A percentile compares a stretch with the other conserved stretches of the same genome.
Conservation (phyloP, 1,140 invertebrate species). For the Galendromus occidentalis region DNA sequence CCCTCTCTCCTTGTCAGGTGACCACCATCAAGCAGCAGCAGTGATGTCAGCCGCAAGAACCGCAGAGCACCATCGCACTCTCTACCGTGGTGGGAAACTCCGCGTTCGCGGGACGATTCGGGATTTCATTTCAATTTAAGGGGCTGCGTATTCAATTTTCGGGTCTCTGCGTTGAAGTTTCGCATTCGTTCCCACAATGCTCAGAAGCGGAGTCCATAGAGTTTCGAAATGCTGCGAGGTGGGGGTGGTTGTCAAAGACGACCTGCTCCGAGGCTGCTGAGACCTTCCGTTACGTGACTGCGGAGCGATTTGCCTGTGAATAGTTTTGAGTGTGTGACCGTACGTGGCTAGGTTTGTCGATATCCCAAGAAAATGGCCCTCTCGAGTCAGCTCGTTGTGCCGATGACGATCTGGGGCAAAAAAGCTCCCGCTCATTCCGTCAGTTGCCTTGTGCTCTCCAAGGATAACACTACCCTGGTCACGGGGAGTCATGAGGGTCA, state of each 20-base stretch:
- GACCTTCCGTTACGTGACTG: neutral
- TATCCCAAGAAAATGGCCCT: constrained; percentile 15
- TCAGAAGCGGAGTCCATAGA: too few species aligned
- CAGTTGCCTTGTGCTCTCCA: constrained; percentile 71
- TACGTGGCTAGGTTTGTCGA: neutral
- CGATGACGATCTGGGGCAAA: constrained; percentile 89
- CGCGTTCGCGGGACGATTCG: too few species aligned
- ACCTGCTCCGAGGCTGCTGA: neutral
- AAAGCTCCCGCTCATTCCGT: constrained; percentile 88
- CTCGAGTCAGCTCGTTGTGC: constrained; percentile 63
- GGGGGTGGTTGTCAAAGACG: neutral
- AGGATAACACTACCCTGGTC: constrained; percentile 73
- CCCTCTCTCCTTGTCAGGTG: too few species aligned
- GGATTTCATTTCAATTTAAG: too few species aligned
- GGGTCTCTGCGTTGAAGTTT: too few species aligned
- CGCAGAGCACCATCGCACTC: neutral
- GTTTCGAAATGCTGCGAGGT: neutral
- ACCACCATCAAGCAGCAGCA: too few species aligned
- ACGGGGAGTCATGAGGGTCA: constrained; percentile 96
- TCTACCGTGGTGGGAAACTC: neutral
- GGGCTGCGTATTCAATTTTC: too few species aligned
- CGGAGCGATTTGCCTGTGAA: neutral
- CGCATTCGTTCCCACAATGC: too few species aligned
- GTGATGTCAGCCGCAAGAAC: too few species aligned
- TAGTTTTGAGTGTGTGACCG: neutral